Conservation (phyloP, 2,888 invertebrate genomes). For the Pelosia muscerda region DNA sequence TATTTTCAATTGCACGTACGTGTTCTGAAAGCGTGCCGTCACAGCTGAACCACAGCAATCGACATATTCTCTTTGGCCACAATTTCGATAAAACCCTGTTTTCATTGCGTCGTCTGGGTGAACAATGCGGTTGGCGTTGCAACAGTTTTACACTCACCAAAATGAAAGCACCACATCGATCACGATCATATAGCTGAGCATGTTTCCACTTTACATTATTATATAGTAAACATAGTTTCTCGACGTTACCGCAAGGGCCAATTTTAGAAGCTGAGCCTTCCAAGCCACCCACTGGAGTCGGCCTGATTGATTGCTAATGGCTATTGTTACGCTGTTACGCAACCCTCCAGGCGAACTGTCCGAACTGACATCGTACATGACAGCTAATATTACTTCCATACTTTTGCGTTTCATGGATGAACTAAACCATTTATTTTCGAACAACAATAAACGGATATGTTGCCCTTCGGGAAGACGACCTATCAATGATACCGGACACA, state of each 20-base stretch:
- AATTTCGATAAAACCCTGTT: slow-evolving; percentile 77
- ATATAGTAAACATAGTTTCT: slow-evolving; percentile 50
- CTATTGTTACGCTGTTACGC: slow-evolving; percentile 79
- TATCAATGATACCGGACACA: slow-evolving; percentile 72
- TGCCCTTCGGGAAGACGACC: slow-evolving; percentile 65
- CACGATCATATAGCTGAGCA: slow-evolving; percentile 53
- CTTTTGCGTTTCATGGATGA: slow-evolving; percentile 59
- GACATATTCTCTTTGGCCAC: slow-evolving; percentile 64
- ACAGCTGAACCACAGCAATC: slow-evolving; percentile 63
- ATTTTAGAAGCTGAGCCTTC: slow-evolving; percentile 66
- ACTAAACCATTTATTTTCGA: slow-evolving; percentile 68
- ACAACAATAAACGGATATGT: slow-evolving; percentile 75
- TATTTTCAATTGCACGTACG: slow-evolving; percentile 81
- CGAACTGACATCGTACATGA: slow-evolving; percentile 71
- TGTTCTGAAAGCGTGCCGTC: slow-evolving; percentile 79
- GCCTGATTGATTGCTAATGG: slow-evolving; percentile 83
- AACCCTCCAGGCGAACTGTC: slow-evolving; percentile 66
- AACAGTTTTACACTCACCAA: slow-evolving; percentile 56
- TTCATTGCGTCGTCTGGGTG: slow-evolving; percentile 63
- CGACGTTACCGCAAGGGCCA: slow-evolving; percentile 71
- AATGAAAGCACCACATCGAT: slow-evolving; percentile 58
- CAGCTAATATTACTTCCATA: slow-evolving; percentile 68
- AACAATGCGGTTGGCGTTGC: slow-evolving; percentile 58
- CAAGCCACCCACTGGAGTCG: slow-evolving; percentile 69
- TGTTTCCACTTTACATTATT: slow-evolving; percentile 43